Conservation (phyloP, 2,888 invertebrate species). For the Argyra leucocephala region DNA sequence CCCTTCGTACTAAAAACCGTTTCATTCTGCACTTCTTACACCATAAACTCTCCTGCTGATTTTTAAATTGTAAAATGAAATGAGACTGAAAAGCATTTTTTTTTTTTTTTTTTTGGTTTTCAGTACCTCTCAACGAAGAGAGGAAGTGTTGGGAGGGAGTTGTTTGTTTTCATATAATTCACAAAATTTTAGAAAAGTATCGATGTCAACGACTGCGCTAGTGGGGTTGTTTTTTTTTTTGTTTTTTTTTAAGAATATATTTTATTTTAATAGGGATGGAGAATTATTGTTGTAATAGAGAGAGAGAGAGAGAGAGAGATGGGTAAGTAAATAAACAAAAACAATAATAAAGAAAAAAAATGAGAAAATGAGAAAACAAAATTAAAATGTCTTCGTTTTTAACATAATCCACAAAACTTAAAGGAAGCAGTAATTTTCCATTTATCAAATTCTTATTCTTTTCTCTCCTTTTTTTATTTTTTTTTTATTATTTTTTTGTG, state of each 20-base stretch:
- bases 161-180: too few relatives aligned
- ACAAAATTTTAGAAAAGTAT: neutral
- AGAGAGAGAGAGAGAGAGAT: too few relatives aligned
- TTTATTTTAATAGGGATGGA: too few relatives aligned
- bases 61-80: too few relatives aligned
- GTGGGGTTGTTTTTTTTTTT: neutral
- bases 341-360: neutral
- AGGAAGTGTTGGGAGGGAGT: too few relatives aligned
- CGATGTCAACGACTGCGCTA: neutral
- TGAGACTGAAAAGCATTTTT: too few relatives aligned
- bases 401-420: neutral
- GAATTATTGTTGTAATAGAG: too few relatives aligned
- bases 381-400: neutral
- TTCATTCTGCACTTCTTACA: neutral
- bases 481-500: neutral
- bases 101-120: too few relatives aligned
- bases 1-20: neutral
- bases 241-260: neutral
- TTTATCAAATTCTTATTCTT: neutral
- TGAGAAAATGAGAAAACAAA: neutral
- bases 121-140: too few relatives aligned
- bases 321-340: neutral
- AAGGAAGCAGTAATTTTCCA: neutral
- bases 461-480: neutral
- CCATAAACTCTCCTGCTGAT: neutral